Evolutionary conservation across 2,888 invertebrate genomes (phyloP), one percentile per base, ranked within the genome.

Genomic region (Oscheius myriophilus): DNA sequence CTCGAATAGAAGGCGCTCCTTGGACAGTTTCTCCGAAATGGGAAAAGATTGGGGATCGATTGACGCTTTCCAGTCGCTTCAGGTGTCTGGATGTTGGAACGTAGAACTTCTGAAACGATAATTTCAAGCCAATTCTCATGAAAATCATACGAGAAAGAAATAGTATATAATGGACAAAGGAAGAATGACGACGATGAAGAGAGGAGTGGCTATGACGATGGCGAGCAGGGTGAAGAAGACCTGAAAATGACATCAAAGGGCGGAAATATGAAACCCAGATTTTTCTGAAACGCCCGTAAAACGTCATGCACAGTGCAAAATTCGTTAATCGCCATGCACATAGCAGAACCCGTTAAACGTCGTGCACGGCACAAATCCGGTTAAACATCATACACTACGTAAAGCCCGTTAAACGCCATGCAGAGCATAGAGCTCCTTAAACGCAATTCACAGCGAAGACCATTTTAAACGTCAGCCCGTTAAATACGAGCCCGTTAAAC

Each of bases 1-100:
- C 86, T 42, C 86, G 70, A 59, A 88, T 88, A 11, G 86, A 84
- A 0, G 87, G 81, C 4, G 88, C 87, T 21, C 90, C 90, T 3
- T 93, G 84, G 42, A 86, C 77, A 7, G 84, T 76, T 52, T 86
- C 86, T n/a, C 82, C 79, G 49, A 86, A 86, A 66, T 86, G 84
- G 12, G 83, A 83, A 59, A 79, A 86, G 51, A 86, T 84, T 3
- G 86, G 86, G 12, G 85, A 86, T 9, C 84, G 70, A 58, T 70
- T 77, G 11, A 76, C 76, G 59, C 78, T 78, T 66, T 84, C 83
- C 9, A 86, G 69, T 26, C 86, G 72, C 65, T 81, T 81, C 63
- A 86, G 70, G 61, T 97, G 97, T 21, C 96, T 90, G 2, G 96
- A 96, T 0, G 95, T 92, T 0, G 94, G 92, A 72, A 96, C 94